Base-by-base conservation (phyloP, 2,888 invertebrate species). In the Cyclophora albipunctata region DNA sequence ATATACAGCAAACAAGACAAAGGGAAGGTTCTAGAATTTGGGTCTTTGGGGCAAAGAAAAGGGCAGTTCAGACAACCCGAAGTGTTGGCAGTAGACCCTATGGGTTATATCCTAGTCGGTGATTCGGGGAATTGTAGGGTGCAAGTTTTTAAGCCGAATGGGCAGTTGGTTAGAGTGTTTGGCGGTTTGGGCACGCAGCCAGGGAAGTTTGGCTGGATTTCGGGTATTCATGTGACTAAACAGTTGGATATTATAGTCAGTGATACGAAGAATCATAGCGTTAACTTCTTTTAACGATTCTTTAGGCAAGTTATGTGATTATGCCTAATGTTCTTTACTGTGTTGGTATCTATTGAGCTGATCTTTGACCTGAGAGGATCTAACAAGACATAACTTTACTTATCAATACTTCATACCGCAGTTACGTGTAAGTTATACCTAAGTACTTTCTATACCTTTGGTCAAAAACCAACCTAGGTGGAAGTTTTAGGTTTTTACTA, bases 121-220 rank as follows among this genome's bases (percentile, higher is more conserved):
- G 95, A 95, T 71, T 92, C 93, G 0, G 95, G 94, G 0, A 95
- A 95, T 69, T 92, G 92, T 42, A 84, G 95, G 3, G 88, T 95
- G 0, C 95, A 95, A 74, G 90, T 95, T 5, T 95, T 95, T 70
- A 91, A 92, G 52, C 91, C 91, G 0, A 91, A 92, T 51, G 95
- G 95, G 3, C 90, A 91, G 50, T 89, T 93, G 51, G 90, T 93
- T 3, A 88, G 92, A 57, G 90, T 91, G 33, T 92, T 94, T 64
- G 94, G 94, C 0, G 86, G 88, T 0, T 61, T 79, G 33, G 90
- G 84, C 34, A 78, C 71, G 0, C 81, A 81, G 46, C 73, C 81
- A 1, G 86, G 90, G 1, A 89, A 90, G 58, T 92, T 93, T 58
- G 90, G 91, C 3, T 94, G 93, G 92, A 92, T 95, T 45, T 92